Evolutionary conservation across 2,888 invertebrate species (phyloP), one percentile per base, ranked within the genome.

Genomic region (Hemistola chrysoprasaria): DNA sequence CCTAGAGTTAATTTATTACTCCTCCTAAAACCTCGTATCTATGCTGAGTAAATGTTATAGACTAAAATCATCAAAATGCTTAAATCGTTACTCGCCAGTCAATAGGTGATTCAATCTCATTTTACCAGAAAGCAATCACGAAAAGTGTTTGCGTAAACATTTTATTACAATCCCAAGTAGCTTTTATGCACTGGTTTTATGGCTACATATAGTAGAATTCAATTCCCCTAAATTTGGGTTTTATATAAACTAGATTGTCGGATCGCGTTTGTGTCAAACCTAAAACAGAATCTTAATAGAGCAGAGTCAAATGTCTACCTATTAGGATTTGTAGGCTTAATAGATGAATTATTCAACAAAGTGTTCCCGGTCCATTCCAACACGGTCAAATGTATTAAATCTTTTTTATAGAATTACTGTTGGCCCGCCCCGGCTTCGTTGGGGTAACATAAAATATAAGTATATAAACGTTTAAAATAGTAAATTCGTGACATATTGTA

Each of bases 241-340:
- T n/a, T 64, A 64, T 70, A 70, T 72, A 72, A 72, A 72, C 71
- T 67, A 62, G 64, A 63, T 62, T 70, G 59, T 69, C 58, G 67
- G 67, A 58, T 64, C 60, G 65, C 64, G 65, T 71, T 70, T 72
- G 68, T 72, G 62, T 61, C 60, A 54, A 52, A 59, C 59, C 69
- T 65, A 70, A 69, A 71, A 71, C 69, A 59, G 65, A 59, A 65
- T 65, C 66, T 65, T 62, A 16, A 16, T 16, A 16, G 16, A 16
- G 16, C 16, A 3, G 16, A n/a, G n/a, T n/a, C n/a, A n/a, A n/a
- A n/a, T n/a, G n/a, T n/a, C n/a, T n/a, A n/a, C n/a, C n/a, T n/a
- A n/a, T n/a, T n/a, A n/a, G n/a, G n/a, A n/a, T n/a, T n/a, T n/a
- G n/a, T n/a, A n/a, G n/a, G n/a, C n/a, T n/a, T n/a, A n/a, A n/a